Conservation (phyloP, 2,797 vertebrate species). For the Podarcis lilfordi region DNA sequence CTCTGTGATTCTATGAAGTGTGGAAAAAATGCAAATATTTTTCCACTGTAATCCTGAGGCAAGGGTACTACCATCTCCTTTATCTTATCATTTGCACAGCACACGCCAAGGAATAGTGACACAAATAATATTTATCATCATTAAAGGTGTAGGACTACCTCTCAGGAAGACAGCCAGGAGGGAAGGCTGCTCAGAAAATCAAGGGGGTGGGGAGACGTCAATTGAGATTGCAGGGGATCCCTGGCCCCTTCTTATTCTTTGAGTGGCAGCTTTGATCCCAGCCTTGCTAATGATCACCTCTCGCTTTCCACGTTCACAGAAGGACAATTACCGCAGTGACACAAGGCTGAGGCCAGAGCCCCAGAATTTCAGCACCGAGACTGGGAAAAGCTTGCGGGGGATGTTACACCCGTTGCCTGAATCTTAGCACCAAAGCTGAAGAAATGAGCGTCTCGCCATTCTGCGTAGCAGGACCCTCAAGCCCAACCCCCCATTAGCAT, state of each 20-base stretch:
- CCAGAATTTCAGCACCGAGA: not conserved
- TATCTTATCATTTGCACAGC: not conserved
- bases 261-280: slow-evolving; percentile 12
- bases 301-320: not conserved
- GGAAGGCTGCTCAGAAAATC: not conserved
- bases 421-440: not conserved
- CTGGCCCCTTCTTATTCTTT: not conserved
- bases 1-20: too few species aligned
- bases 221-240: not conserved
- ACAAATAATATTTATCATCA: not conserved
- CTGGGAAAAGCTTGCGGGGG: not conserved
- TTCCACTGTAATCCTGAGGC: not conserved
- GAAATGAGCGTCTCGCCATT: not conserved
- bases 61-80: not conserved
- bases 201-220: too few species aligned
- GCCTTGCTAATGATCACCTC: slow-evolving; percentile 16
- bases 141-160: not conserved
- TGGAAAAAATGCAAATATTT: not conserved
- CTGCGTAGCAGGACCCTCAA: not conserved
- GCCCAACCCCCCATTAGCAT: too few species aligned
- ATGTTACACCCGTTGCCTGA: not conserved
- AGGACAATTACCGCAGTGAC: slow-evolving; percentile 6
- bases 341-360: not conserved
- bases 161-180: not conserved
- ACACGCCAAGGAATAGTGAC: not conserved